Base-by-base conservation (phyloP, 2,888 invertebrate species). In the Boloria selene region DNA sequence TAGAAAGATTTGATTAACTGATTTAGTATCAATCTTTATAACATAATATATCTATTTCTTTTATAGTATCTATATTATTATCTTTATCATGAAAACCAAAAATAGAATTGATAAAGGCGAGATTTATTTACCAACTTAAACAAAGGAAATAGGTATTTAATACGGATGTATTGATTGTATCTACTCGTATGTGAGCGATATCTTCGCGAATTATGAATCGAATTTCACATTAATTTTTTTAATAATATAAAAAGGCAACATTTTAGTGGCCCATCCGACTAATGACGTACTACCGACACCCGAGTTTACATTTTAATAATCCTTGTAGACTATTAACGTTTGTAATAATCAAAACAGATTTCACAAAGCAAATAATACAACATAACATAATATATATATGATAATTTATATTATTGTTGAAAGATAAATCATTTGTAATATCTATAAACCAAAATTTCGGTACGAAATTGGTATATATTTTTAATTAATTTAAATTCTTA, bases 241-340 rank as follows among this genome's bases (percentile, higher is more conserved):
- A 38, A 38, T 38, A 10, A 38, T 38, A 7, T 38, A 38, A 38
- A 38, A 38, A 38, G 10, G 10, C 31, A 68, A 44, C 79, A 84
- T 86, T 81, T 87, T 86, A 86, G 70, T 50, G 63, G 61, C 65
- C 45, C 70, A 59, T 53, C 69, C 70, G 64, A 73, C 81, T 84
- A 85, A 85, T 83, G 82, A 85, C 80, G 80, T 80, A 80, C 82
- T 82, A 80, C 81, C 76, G 77, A 77, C 75, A 80, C 79, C 78
- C 79, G 77, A 81, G 82, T 79, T 85, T 85, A 88, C 83, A 84
- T 85, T 86, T 85, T 85, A 87, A 87, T 87, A 85, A 87, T 85
- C 83, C 81, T 83, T 83, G 83, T 83, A 80, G 81, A 80, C 79
- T 65, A 67, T 61, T 65, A 67, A 55, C 53, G 50, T 31, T 54